Base-by-base conservation (phyloP, 2,888 invertebrate genomes). In the Malacosoma neustria region DNA sequence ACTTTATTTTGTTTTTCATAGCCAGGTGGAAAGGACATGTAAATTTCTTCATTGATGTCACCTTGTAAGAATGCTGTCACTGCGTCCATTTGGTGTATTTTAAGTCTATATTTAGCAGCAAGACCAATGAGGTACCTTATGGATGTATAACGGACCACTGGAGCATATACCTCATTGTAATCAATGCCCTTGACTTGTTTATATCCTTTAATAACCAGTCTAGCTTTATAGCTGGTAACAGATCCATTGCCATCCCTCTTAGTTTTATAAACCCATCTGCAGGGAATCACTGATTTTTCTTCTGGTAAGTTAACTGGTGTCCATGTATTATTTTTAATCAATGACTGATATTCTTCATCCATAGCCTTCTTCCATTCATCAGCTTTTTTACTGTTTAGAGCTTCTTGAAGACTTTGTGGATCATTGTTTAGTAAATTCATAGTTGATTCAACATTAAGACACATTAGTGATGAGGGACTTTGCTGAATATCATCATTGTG, bases 61-160 rank as follows among this genome's bases (percentile, higher is more conserved):
- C 42, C 42, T 14, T 42, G 41, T 30, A 44, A 33, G 30, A 44
- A 41, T 13, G 41, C 44, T 6, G 41, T 38, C 30, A 51, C 32
- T 1, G 46, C 52, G 45, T 50, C 52, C 48, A 51, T 47, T 14
- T 50, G 50, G 34, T 29, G 3, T 7, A 50, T 51, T 13, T 48
- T 34, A 3, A 51, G 5, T 1, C 36, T 13, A 42, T 46, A 34
- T 14, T 38, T 43, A 3, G 46, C 49, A 29, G 50, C 48, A 35
- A 49, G n/a, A 14, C 45, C 38, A 38, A 53, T 3, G 13, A 50
- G 42, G 13, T 11, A 39, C 6, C 31, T 13, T n/a, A n/a, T n/a
- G n/a, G n/a, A n/a, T n/a, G n/a, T n/a, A n/a, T n/a, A n/a, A n/a
- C n/a, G n/a, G n/a, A n/a, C n/a, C n/a, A n/a, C n/a, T n/a, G n/a